Conservation (phyloP, 2,888 invertebrate species). For the Marasmarcha lunaedactyla region DNA sequence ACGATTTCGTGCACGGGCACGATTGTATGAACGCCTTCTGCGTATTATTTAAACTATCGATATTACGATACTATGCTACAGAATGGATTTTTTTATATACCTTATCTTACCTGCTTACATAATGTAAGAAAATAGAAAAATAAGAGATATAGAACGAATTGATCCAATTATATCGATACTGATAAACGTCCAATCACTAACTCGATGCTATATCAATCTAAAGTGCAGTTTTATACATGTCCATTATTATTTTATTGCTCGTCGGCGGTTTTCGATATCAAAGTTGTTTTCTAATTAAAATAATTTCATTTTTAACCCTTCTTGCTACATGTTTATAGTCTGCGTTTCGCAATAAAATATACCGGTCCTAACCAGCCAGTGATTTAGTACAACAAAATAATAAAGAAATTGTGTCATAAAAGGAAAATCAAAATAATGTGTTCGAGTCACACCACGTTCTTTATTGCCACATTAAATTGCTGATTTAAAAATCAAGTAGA, state of each 20-base stretch:
- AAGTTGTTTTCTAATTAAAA: neutral
- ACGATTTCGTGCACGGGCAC: no score
- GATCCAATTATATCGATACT: no score
- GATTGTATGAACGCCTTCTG: no score
- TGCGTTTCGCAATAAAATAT: neutral
- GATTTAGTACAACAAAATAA: neutral
- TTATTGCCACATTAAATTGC: no score
- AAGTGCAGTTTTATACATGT: neutral
- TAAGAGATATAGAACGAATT: no score
- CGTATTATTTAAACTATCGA: no score
- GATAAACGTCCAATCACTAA: no score
- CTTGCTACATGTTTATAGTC: neutral
- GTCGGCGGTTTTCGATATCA: neutral
- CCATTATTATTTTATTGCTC: conserved; percentile 1
- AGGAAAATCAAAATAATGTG: neutral
- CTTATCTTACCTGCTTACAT: no score
- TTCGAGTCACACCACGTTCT: neutral
- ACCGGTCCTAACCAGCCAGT: neutral
- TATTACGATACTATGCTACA: no score
- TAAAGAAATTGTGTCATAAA: neutral
- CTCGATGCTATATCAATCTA: neutral
- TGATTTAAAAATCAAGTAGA: no score
- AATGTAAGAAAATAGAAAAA: no score
- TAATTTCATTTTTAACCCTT: conserved; percentile 1
- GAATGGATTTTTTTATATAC: no score